Base-by-base conservation (phyloP, 2,888 invertebrate genomes). In the Hanleya hanleyi region DNA sequence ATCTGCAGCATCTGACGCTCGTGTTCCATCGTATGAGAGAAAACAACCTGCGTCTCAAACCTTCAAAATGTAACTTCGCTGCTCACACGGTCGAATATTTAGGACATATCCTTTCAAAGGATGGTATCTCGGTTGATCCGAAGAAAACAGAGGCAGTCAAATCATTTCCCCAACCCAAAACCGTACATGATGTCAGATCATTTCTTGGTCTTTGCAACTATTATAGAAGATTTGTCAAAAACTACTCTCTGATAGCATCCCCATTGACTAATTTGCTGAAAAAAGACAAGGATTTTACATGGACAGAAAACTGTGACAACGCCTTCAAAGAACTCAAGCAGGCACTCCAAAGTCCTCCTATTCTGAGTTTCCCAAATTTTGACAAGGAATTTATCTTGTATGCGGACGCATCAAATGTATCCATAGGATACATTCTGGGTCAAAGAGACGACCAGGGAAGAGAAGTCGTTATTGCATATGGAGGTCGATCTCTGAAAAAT, bases 321-420 rank as follows among this genome's bases (percentile, higher is more conserved):
- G 81, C 87, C 1, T 88, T 90, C 61, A 69, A 84, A 18, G 47
- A 73, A 18, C 79, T 89, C 32, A 90, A 89, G 70, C 6, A 68
- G 6, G 71, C 76, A 15, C 51, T 84, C 1, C 70, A 73, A 9
- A 70, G 75, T 22, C 70, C 78, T 29, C 81, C 82, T 29, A 69
- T 83, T 9, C 67, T 83, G 4, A 47, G 33, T 3, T 77, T 73
- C n/a, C 83, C 81, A 18, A 70, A 84, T 62, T 74, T 78, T 69
- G 62, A 50, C 9, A 9, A 65, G 7, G 5, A 35, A 9, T 71
- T 71, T 35, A 49, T 37, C n/a, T n/a, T 71, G 2, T 26, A 49
- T 18, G 50, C 70, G 1, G 50, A 83, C 66, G 79, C 81, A n/a
- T n/a, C n/a, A n/a, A n/a, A n/a, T n/a, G n/a, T n/a, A n/a, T n/a